Percentiles rank a stretch among this genome's conserved stretches.
phyloP scores from a whole-genome alignment of 2,797 vertebrate species.

The Sebastes steindachneri region DNA sequence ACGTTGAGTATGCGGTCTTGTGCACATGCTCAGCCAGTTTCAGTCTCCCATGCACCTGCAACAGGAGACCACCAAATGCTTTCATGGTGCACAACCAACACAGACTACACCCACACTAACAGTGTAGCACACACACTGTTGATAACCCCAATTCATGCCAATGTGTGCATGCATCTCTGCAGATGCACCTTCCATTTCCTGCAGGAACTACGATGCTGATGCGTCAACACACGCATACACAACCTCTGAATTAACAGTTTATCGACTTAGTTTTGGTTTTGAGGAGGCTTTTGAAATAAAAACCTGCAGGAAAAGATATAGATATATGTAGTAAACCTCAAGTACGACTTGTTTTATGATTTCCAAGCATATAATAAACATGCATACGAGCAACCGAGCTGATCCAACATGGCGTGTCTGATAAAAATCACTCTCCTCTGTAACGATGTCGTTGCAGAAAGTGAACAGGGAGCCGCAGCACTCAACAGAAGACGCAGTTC shows the following conservation, averaged over 20 bases:
- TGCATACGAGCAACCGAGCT: background rate
- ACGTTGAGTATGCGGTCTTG: background rate
- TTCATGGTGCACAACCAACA: constrained; percentile 10
- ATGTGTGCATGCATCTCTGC: constrained; percentile 46
- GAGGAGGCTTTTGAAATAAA: background rate
- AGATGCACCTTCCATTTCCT: constrained; percentile 66
- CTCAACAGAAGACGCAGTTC: constrained; percentile 14
- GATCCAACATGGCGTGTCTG: background rate
- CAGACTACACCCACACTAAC: constrained; percentile 13
- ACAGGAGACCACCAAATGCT: constrained; percentile 24
- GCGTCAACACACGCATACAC: constrained; percentile 8
- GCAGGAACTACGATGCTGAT: constrained; percentile 33
- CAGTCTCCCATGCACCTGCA: background rate
- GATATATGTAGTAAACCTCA: background rate
- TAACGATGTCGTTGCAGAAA: background rate
- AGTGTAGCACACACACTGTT: background rate
- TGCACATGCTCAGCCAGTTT: background rate
- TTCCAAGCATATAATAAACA: background rate
- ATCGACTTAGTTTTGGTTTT: background rate
- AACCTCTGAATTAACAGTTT: constrained; percentile 10
- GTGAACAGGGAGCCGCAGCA: background rate
- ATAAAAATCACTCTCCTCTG: background rate
- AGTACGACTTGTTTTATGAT: background rate
- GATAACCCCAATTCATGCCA: background rate
- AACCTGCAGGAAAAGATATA: background rate